Conservation (phyloP, 2,797 vertebrate species). For the Heteromormyrus szaboi region DNA sequence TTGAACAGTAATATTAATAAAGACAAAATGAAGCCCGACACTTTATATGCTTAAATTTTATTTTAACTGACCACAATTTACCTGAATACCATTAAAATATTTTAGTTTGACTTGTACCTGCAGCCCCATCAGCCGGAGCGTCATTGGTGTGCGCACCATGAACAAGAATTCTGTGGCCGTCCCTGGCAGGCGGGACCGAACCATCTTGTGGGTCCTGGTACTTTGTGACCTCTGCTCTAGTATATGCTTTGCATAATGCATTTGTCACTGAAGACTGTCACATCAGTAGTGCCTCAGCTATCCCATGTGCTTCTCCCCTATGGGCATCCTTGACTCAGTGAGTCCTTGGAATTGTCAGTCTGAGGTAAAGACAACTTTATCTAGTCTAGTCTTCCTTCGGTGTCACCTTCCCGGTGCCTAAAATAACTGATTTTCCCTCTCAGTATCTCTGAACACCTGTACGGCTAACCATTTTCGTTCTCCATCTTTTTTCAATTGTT, state of each 20-base stretch:
- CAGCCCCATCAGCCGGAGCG: neutral
- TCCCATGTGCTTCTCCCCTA: neutral
- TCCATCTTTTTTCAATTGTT: neutral
- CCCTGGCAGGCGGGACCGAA: neutral
- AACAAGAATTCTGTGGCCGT: neutral
- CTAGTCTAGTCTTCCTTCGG: neutral
- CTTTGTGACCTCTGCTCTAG: neutral
- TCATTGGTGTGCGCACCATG: neutral
- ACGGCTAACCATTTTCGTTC: neutral
- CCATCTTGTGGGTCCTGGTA: neutral
- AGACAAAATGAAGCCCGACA: neutral
- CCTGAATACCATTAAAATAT: neutral
- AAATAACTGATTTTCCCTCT: conserved; percentile 1
- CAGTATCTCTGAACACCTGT: neutral
- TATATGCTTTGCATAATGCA: conserved; percentile 2
- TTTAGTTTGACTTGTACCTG: neutral
- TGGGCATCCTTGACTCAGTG: neutral
- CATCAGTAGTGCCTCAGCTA: neutral
- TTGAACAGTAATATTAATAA: neutral
- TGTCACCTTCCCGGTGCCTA: neutral
- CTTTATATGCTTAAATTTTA: neutral
- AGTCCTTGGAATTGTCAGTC: neutral
- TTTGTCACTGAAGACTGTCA: neutral
- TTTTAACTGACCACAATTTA: neutral
- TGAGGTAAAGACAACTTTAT: conserved; percentile 2